Percentiles rank a stretch among this genome's conserved stretches.
These are phyloP conservation scores for Caenorhabditis uteleia DNA, from an alignment of 2,888 invertebrate species.

Conservation along the genomic window DNA sequence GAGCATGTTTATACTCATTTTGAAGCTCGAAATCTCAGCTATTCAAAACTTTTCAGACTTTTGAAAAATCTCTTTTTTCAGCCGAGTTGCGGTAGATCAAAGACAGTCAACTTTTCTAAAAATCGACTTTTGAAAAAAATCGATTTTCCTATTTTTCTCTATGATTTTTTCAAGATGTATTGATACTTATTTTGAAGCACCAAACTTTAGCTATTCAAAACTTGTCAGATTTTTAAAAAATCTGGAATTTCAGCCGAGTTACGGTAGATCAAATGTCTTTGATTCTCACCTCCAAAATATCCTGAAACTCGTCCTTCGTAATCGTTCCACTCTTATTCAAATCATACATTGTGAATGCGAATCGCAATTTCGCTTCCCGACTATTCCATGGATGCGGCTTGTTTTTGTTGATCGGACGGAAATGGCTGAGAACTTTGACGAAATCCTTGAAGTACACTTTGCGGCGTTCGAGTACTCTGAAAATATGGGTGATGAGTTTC, in stretches of 20 bases:
- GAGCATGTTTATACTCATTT: too few species aligned
- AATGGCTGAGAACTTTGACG: slow-evolving; percentile 79
- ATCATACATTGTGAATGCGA: slow-evolving; percentile 99
- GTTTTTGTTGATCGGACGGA: slow-evolving; percentile 89
- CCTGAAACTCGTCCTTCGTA: slow-evolving; percentile 81
- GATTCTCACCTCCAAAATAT: slow-evolving; percentile 47
- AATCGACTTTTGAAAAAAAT: not conserved
- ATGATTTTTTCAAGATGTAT: too few species aligned
- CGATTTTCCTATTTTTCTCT: too few species aligned
- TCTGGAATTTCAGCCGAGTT: too few species aligned
- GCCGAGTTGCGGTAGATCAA: too few species aligned
- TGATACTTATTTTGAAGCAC: too few species aligned
- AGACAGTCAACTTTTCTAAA: too few species aligned
- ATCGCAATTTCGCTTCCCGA: slow-evolving; percentile 90
- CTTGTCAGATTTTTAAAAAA: not conserved
- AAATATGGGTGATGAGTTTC: too few species aligned
- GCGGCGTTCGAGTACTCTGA: slow-evolving; percentile 52
- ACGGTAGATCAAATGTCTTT: not conserved
- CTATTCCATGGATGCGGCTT: slow-evolving; percentile 90
- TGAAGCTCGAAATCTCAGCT: too few species aligned
- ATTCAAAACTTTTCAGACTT: too few species aligned
- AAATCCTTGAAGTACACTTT: slow-evolving; percentile 66
- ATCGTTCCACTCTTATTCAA: slow-evolving; percentile 87
- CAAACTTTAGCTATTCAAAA: not conserved
- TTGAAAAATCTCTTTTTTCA: too few species aligned